Evolutionary conservation across 2,888 invertebrate species (phyloP).

Genomic region (Sipha maydis): DNA sequence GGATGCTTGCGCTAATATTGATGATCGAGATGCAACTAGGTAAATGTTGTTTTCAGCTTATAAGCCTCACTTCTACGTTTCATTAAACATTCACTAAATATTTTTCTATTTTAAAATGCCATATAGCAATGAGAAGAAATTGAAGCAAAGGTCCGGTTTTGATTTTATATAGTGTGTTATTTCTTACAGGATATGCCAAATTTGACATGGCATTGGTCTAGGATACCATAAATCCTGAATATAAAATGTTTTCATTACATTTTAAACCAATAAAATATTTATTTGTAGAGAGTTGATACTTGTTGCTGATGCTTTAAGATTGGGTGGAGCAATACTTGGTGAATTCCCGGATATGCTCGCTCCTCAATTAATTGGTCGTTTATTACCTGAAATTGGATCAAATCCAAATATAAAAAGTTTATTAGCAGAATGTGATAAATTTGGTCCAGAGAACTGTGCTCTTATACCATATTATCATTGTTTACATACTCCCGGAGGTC

Average conservation of each 20-base stretch:
- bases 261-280: neutral
- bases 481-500: conserved; percentile 98
- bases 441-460: conserved; percentile 89
- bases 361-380: conserved; percentile 89
- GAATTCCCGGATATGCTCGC: conserved; percentile 95
- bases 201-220: conserved; percentile 59
- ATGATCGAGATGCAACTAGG: conserved; percentile 84
- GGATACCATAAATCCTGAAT: conserved; percentile 55
- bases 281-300: conserved; percentile 83
- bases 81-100: conserved; percentile 3
- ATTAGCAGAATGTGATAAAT: conserved; percentile 88
- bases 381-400: conserved; percentile 88
- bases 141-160: conserved; percentile 54
- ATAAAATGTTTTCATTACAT: neutral
- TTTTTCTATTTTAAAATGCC: conserved; percentile 25
- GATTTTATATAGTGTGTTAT: conserved; percentile 53
- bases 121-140: conserved; percentile 49
- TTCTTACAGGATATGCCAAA: conserved; percentile 49
- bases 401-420: conserved; percentile 87
- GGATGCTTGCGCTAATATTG: conserved; percentile 85
- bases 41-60: conserved; percentile 66
- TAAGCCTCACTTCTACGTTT: neutral
- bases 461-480: conserved; percentile 94
- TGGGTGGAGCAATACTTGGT: conserved; percentile 93
- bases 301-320: conserved; percentile 90